Conservation (phyloP, 2,797 vertebrate genomes). For the Gymnothorax javanicus region DNA sequence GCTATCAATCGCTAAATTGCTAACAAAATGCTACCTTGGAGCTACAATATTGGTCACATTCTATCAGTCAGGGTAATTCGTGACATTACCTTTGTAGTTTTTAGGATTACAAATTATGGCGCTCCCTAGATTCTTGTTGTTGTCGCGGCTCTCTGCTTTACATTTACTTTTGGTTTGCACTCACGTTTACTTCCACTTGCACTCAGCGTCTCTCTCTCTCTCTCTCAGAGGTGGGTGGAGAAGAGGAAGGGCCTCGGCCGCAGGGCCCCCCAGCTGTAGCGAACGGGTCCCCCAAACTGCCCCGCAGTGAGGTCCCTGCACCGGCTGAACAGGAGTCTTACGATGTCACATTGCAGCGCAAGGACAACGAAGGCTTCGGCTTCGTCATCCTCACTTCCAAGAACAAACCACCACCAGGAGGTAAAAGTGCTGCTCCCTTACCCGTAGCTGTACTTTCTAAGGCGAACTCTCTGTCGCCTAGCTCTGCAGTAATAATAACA, state of each 20-base stretch:
- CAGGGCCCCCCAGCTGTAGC: conserved; percentile 65
- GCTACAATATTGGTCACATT: no score
- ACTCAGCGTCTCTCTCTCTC: background rate
- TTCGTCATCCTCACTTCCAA: conserved; percentile 98
- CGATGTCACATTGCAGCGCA: conserved; percentile 85
- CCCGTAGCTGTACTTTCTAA: background rate
- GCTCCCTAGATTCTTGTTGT: background rate
- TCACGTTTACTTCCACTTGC: background rate
- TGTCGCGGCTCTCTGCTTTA: background rate
- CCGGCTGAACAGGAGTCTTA: conserved; percentile 74
- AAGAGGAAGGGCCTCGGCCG: conserved; percentile 59
- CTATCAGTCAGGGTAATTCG: no score
- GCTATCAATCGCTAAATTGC: no score
- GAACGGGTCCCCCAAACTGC: conserved; percentile 78
- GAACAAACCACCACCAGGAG: conserved; percentile 92
- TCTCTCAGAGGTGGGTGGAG: conserved; percentile 58
- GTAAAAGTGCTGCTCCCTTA: conserved; percentile 64
- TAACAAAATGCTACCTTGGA: no score
- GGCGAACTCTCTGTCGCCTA: background rate
- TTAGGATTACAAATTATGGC: no score
- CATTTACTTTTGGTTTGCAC: no score
- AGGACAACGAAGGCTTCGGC: conserved; percentile 94
- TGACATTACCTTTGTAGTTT: no score
- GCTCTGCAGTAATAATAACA: background rate
- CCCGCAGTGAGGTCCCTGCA: conserved; percentile 60